Evolutionary conservation across 2,797 vertebrate species (phyloP).

Genomic region (Podargus strigoides): DNA sequence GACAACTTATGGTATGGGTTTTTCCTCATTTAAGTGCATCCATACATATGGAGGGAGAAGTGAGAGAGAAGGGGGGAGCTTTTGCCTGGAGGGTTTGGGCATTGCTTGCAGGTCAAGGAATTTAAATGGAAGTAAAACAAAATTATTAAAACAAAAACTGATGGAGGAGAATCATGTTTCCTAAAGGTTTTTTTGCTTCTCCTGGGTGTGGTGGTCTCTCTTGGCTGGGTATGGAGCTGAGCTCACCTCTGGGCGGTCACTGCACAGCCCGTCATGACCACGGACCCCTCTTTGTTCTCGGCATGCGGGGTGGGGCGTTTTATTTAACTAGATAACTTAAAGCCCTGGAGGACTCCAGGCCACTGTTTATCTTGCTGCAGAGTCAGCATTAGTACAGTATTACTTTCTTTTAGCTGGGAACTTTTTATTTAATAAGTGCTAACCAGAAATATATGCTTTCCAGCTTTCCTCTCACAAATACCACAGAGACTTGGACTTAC

Average conservation of each 20-base stretch:
- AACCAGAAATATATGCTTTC: neutral
- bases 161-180: conserved; percentile 12
- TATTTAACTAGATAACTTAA: neutral
- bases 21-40: neutral
- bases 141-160: neutral
- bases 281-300: accelerated
- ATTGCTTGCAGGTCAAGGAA: neutral
- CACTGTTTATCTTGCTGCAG: neutral
- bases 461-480: neutral
- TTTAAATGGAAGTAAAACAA: neutral
- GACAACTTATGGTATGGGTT: neutral
- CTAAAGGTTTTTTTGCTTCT: conserved; percentile 16
- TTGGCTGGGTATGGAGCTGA: neutral
- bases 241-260: neutral
- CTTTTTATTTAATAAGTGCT: neutral
- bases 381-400: neutral
- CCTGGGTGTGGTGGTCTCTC: conserved; percentile 45
- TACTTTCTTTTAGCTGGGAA: neutral
- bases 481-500: neutral
- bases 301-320: neutral
- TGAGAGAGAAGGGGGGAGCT: neutral
- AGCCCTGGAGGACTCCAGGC: neutral
- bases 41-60: neutral
- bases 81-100: neutral
- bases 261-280: accelerated